Percentiles rank a stretch among this genome's conserved stretches.
Conservation (phyloP, 2,113 vertebrate genomes). For the Coregonus clupeaformis region DNA sequence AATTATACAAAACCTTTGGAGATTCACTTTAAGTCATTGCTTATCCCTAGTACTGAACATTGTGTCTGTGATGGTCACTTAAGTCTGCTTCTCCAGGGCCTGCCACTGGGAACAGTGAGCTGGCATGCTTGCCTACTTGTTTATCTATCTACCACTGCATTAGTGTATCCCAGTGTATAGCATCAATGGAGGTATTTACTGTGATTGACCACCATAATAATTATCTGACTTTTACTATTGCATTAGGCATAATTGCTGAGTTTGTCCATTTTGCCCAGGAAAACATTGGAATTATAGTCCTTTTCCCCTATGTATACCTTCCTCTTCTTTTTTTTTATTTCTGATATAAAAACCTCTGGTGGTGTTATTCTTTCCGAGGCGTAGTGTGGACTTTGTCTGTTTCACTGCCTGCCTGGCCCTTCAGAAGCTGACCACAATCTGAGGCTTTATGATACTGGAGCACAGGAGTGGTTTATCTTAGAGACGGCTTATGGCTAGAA, state of each 20-base stretch:
- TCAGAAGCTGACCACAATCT: conserved; percentile 25
- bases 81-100: not conserved
- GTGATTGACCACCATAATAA: not conserved
- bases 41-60: too few species aligned
- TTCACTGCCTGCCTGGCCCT: conserved; percentile 6
- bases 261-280: conserved; percentile 17
- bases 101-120: not conserved
- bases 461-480: conserved; percentile 38
- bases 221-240: not conserved
- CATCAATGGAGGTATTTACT: not conserved
- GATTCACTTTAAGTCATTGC: too few species aligned
- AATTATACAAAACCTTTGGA: too few species aligned
- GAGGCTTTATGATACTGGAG: conserved; percentile 33
- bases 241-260: not conserved
- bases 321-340: conserved; percentile 13
- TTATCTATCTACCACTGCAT: too few species aligned
- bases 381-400: conserved; percentile 41
- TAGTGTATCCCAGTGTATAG: not conserved
- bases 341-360: conserved; percentile 32
- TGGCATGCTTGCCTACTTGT: too few species aligned
- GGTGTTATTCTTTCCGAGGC: conserved; percentile 38
- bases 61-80: too few species aligned
- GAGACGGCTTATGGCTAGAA: conserved; percentile 28
- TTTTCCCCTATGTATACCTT: conserved; percentile 1
- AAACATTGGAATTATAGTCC: conserved; percentile 24